Base-by-base conservation (phyloP, 2,113 vertebrate genomes). In the Psilopsiagon aurifrons region DNA sequence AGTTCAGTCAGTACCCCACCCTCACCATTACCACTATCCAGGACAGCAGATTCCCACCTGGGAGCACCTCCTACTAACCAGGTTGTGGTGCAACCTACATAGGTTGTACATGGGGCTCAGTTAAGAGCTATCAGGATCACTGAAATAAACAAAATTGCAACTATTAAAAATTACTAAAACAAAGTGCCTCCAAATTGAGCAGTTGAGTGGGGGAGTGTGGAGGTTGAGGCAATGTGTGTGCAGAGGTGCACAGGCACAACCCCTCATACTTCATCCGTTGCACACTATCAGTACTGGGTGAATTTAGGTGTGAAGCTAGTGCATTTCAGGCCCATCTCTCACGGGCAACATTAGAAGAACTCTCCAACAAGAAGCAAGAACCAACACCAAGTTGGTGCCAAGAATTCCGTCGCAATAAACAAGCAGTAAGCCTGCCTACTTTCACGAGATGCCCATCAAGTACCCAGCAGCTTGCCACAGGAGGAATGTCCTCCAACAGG, bases 211-310 rank as follows among this genome's bases (percentile, higher is more conserved):
- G 6, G 22, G 33, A 59, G 57, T n/a, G 10, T 16, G 17, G 46
- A 44, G 37, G 18, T 18, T 75, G 57, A 69, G 55, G 46, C 28
- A 60, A 39, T 0, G 13, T 15, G 7, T 18, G 13, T 14, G 6
- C 9, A 47, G 28, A 57, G 29, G 7, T 33, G 24, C n/a, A 51
- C 31, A 19, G 1, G 24, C 10, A 10, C 20, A 74, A 8, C 27
- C 39, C 62, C 16, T 14, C n/a, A 28, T 8, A 4, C 16, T 27
- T 41, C 37, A 23, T 12, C 74, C 17, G 13, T 22, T 51, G 51
- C 41, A 46, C 0, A 2, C 44, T 59, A 3, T 17, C 11, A 9
- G 8, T 15, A 11, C 13, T 6, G 28, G 25, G 5, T 29, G 16
- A 83, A 37, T 67, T 62, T 6, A 39, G 10, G 10, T 17, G 37